Evolutionary conservation across 2,113 vertebrate genomes (phyloP).

Genomic region (Oreocharis arfaki): DNA sequence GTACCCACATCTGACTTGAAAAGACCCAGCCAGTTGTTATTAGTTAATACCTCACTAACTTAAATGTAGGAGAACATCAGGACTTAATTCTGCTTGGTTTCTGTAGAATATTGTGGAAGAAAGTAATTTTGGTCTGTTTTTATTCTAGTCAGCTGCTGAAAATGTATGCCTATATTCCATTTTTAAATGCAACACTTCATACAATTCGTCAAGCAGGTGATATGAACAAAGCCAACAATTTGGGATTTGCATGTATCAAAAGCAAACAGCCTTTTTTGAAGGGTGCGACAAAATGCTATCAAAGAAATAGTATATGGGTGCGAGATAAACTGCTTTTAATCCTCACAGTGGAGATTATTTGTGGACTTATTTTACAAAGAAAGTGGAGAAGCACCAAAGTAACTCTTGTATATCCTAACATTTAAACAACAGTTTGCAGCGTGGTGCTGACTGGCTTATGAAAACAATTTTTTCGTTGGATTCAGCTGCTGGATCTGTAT

Average conservation of each 20-base stretch:
- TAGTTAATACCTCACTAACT: background rate
- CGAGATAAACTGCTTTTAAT: slow-evolving; percentile 44
- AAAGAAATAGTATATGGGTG: slow-evolving; percentile 2
- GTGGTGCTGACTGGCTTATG: background rate
- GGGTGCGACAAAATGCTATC: slow-evolving; percentile 29
- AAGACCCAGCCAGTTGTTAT: background rate
- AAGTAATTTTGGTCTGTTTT: background rate
- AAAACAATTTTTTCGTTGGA: background rate
- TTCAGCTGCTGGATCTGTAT: background rate
- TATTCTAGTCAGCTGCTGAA: background rate
- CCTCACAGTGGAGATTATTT: background rate
- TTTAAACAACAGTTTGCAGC: background rate
- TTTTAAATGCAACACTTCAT: slow-evolving; percentile 5
- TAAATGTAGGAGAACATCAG: background rate
- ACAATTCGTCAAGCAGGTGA: slow-evolving; percentile 1
- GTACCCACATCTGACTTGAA: background rate
- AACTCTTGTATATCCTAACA: background rate
- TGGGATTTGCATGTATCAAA: slow-evolving; percentile 51
- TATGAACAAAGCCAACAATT: slow-evolving; percentile 18
- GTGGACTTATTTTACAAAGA: slow-evolving; percentile 1
- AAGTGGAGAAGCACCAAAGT: background rate
- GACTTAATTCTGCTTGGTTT: background rate
- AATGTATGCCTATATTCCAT: background rate
- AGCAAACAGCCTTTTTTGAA: background rate
- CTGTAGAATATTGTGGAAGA: background rate